phyloP scores from a whole-genome alignment of 2,797 vertebrate genomes.

The Notolepis coatsorum region DNA sequence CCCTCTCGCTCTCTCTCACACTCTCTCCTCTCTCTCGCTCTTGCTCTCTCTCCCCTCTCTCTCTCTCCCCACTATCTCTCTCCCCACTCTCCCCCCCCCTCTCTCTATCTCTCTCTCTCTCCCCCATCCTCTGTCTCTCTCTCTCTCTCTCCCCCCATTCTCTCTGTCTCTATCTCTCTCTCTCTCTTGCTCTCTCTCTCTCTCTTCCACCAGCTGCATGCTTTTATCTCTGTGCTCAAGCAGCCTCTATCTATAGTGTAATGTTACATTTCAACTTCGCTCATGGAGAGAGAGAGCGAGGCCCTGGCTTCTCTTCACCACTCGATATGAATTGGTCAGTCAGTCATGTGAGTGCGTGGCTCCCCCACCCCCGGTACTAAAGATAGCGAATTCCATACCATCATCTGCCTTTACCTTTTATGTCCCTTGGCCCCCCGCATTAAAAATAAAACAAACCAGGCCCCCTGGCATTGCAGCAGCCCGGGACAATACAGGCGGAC shows the following conservation, averaged over 20 bases:
- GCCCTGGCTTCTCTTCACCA: conserved; percentile 68
- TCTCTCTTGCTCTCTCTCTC: no score
- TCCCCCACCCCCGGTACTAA: conserved; percentile 73
- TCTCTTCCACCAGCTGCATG: conserved; percentile 62
- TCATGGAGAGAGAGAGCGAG: conserved; percentile 33
- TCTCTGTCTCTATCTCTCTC: no score
- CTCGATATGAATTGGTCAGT: conserved; percentile 75
- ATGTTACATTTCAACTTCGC: conserved; percentile 69
- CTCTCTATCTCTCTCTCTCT: conserved; percentile 28
- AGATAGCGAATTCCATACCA: conserved; percentile 77
- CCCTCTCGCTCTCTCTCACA: conserved; percentile 2
- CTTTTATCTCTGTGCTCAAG: conserved; percentile 62
- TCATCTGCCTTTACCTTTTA: conserved; percentile 75
- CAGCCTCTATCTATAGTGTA: conserved; percentile 72
- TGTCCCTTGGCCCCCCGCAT: conserved; percentile 70
- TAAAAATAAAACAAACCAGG: conserved; percentile 79
- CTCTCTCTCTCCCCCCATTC: neutral
- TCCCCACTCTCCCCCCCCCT: conserved; percentile 11
- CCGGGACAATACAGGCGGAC: conserved; percentile 58
- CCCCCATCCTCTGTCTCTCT: neutral
- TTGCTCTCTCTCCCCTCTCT: neutral
- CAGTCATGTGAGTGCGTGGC: conserved; percentile 61
- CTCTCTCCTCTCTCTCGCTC: neutral
- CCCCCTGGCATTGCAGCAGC: conserved; percentile 37
- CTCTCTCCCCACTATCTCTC: conserved; percentile 25